Evolutionary conservation across 2,797 vertebrate genomes (phyloP).

Genomic region (Sorex maritimensis): DNA sequence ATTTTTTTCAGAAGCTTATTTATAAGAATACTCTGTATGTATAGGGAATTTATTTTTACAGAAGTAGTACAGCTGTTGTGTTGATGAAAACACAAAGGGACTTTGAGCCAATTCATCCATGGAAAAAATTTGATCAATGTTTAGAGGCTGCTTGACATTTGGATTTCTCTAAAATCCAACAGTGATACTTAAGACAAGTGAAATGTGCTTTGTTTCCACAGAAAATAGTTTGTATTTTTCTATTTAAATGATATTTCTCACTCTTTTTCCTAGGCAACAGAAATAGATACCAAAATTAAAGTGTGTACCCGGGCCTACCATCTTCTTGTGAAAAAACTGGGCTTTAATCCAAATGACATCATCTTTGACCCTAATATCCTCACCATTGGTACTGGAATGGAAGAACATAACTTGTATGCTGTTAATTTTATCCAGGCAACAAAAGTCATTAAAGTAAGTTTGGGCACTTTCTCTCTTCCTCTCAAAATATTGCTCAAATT

Average conservation of each 20-base stretch:
- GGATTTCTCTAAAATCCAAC: conserved; percentile 55
- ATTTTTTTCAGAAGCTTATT: conserved; percentile 8
- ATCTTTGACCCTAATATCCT: conserved; percentile 99
- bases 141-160: conserved; percentile 8
- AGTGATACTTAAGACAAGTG: background rate
- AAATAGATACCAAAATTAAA: conserved; percentile 94
- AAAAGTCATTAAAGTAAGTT: conserved; percentile 95
- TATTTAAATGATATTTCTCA: conserved; percentile 12
- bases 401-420: conserved; percentile 96
- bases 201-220: conserved; percentile 17
- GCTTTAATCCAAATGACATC: conserved; percentile 97
- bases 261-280: conserved; percentile 93
- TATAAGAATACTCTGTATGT: background rate
- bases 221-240: conserved; percentile 43
- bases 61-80: background rate
- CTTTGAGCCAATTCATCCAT: background rate
- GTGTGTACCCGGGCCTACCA: conserved; percentile 96
- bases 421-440: conserved; percentile 96
- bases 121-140: conserved; percentile 6
- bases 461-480: conserved; percentile 36
- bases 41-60: conserved; percentile 39
- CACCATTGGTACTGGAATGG: conserved; percentile 98
- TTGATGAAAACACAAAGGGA: conserved; percentile 2
- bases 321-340: conserved; percentile 93
- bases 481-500: background rate